A percentile compares a stretch with the other conserved stretches of the same genome.
Conservation (phyloP, 2,113 vertebrate genomes). For the Bubo scandiacus region DNA sequence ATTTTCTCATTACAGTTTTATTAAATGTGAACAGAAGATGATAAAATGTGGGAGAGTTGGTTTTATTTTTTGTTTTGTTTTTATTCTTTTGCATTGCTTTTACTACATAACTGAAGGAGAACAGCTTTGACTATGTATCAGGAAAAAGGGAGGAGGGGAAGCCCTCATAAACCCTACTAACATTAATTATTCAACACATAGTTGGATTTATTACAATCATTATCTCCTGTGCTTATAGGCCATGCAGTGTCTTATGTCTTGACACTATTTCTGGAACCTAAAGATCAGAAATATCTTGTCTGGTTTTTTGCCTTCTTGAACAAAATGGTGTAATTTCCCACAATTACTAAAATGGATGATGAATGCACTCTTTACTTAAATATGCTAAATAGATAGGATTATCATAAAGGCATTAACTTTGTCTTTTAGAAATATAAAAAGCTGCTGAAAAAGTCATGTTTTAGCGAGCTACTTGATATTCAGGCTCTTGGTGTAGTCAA, state of each 20-base stretch:
- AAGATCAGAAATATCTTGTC: neutral
- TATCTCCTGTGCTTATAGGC: neutral
- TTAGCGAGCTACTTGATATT: neutral
- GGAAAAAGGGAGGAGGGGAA: neutral
- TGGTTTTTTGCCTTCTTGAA: neutral
- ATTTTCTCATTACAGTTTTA: rapidly evolving
- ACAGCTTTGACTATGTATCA: neutral
- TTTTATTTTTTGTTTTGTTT: neutral
- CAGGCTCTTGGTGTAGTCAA: neutral
- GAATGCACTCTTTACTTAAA: neutral
- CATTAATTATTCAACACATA: conserved; percentile 18
- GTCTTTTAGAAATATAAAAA: neutral
- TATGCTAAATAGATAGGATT: neutral
- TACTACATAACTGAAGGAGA: neutral
- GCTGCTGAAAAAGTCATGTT: neutral
- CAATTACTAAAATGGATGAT: neutral
- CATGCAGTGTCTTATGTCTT: neutral
- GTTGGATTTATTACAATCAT: neutral
- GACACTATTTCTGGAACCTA: neutral
- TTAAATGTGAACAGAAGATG: neutral
- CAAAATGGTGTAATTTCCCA: neutral
- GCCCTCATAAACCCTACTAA: neutral
- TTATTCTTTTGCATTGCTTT: neutral
- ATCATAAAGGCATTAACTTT: neutral
- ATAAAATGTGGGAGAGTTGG: rapidly evolving